Conservation (phyloP, 2,113 vertebrate genomes). For the Tringa solitaria region DNA sequence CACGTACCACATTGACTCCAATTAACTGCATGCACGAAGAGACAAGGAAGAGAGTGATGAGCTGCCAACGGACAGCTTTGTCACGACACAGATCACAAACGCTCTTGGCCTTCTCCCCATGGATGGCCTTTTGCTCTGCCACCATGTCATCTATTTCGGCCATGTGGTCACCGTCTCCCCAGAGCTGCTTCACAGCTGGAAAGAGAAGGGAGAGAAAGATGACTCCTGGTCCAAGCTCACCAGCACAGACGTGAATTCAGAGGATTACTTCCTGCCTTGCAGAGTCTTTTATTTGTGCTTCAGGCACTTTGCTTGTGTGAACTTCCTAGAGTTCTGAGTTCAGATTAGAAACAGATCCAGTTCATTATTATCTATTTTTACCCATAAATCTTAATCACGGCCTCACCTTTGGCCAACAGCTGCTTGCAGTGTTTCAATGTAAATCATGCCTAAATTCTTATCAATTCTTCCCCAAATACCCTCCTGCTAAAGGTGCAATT, state of each 20-base stretch:
- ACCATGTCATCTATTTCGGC: constrained; percentile 79
- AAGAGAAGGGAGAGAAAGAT: neutral
- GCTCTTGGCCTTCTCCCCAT: constrained; percentile 41
- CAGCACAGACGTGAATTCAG: neutral
- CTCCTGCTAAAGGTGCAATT: neutral
- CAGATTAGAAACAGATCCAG: neutral
- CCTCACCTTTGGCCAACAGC: neutral
- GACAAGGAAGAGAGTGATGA: constrained; percentile 40
- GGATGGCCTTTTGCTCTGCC: constrained; percentile 69
- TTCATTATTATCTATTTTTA: neutral
- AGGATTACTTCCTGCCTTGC: neutral
- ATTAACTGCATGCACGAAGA: constrained; percentile 15
- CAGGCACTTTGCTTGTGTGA: neutral
- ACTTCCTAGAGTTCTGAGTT: neutral
- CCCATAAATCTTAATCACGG: neutral
- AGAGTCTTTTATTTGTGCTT: neutral
- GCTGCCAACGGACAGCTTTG: constrained; percentile 40
- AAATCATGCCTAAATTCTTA: neutral
- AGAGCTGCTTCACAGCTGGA: constrained; percentile 76
- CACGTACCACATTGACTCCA: neutral
- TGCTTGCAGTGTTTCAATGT: neutral
- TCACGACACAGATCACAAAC: constrained; percentile 74
- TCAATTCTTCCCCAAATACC: neutral
- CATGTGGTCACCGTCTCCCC: constrained; percentile 73
- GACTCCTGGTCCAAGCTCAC: neutral